Base-by-base conservation (phyloP, 2,113 vertebrate species). In the Neogobius melanostomus region DNA sequence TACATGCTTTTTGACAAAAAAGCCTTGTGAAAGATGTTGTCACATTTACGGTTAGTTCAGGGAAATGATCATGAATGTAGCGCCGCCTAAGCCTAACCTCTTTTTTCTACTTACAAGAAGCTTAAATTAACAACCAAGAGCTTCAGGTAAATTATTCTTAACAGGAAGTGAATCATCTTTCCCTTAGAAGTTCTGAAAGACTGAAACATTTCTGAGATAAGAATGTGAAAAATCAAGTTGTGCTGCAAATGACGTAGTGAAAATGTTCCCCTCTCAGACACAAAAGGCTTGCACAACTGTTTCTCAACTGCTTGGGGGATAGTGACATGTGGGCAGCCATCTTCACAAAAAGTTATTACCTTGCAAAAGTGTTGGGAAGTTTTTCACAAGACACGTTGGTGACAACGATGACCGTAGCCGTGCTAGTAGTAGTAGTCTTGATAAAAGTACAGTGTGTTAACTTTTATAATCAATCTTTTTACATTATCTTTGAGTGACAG, bases 111-210 rank as follows among this genome's bases (percentile, higher is more conserved):
- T 21, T 21, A 21, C 21, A 21, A 21, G 21, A 21, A 21, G 21
- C 21, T 21, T 21, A 21, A 21, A 21, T 21, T 21, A 21, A 21
- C 21, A 21, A 2, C 21, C 21, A 21, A 21, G 21, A 21, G 21
- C 2, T 21, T 21, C 21, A 2, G 21, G 21, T 21, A 21, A 21
- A 21, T 21, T 21, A 21, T 21, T 1, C 21, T 21, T 21, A 21
- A 21, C 21, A 21, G 21, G 67, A 73, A 64, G 11, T 49, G 21
- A 69, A 52, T 54, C 6, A 71, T 48, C 28, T 65, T 4, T 54
- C 11, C 47, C 14, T 67, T n/a, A 28, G 21, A 45, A 14, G 7
- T 16, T 9, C 4, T 4, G 11, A 17, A 5, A 48, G 44, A 21
- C 11, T 56, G 53, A 42, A 53, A 16, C 6, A 47, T 47, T 8